Conservation (phyloP, 2,888 invertebrate species). For the Diogma glabrata region DNA sequence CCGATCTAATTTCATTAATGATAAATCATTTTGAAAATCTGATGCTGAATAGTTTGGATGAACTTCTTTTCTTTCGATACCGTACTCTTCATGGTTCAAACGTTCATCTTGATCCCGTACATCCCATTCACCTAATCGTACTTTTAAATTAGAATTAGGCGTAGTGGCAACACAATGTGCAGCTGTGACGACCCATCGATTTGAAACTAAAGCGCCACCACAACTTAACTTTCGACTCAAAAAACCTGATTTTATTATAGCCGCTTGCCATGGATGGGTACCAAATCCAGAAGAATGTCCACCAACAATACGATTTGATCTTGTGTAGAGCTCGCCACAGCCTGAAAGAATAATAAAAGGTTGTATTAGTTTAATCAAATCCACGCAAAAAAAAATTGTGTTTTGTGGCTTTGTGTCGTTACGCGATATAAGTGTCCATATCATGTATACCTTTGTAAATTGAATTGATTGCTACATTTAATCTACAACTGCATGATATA, state of each 20-base stretch:
- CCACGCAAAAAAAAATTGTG: not conserved
- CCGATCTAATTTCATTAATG: constrained; percentile 65
- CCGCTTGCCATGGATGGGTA: constrained; percentile 90
- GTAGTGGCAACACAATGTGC: constrained; percentile 87
- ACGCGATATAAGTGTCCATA: too few species aligned
- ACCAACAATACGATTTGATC: constrained; percentile 84
- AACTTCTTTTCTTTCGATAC: constrained; percentile 81
- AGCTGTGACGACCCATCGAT: constrained; percentile 85
- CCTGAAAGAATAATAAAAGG: constrained; percentile 45
- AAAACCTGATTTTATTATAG: constrained; percentile 83
- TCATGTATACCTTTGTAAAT: too few species aligned
- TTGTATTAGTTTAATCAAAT: not conserved
- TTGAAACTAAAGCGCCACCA: constrained; percentile 80
- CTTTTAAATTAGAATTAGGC: constrained; percentile 75
- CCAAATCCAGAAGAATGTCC: constrained; percentile 85
- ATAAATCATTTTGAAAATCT: constrained; percentile 85
- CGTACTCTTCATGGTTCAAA: constrained; percentile 75
- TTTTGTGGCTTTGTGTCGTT: not conserved
- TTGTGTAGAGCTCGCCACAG: constrained; percentile 77
- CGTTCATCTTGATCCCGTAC: constrained; percentile 74
- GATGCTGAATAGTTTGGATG: constrained; percentile 84
- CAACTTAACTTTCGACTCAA: constrained; percentile 82
- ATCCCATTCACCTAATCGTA: constrained; percentile 87
- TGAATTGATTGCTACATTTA: too few species aligned
- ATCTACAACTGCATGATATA: too few species aligned